Evolutionary conservation across 2,888 invertebrate genomes (phyloP), one percentile per base, ranked within the genome.

Genomic region (Pachliopta kotzebuea): DNA sequence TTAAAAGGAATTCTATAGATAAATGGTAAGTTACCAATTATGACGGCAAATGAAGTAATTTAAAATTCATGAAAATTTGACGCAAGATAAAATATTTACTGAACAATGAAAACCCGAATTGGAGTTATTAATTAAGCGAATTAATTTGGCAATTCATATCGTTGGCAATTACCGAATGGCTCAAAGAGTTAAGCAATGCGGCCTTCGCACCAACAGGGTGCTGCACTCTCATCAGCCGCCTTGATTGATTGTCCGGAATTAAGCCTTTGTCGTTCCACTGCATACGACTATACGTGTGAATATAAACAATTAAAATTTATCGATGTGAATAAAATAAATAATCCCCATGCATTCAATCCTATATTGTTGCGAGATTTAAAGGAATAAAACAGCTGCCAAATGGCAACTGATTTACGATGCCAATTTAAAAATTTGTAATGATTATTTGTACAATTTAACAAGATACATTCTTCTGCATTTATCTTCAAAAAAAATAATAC

Each of bases 191-290:
- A 77, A 79, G 78, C 77, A 79, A 76, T 77, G 76, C 73, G 75
- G 75, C 78, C 75, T 80, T 77, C 74, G 77, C 76, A 54, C 54
- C 77, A 81, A 76, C 79, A 75, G 77, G 76, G 75, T 77, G 78
- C 79, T 77, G 78, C 79, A 77, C 81, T 80, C 82, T 84, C 83
- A 84, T 84, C 82, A 81, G 80, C 75, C 77, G 80, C 79, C 81
- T 83, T 85, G 88, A 88, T 86, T 85, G 85, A 88, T 86, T 86
- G 83, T 82, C 82, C 80, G 85, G 85, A 85, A 85, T 82, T 85
- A 87, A 88, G 79, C 81, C 82, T 71, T 75, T 72, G 76, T 76
- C 76, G 76, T 71, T 72, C 69, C 73, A 65, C 70, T 45, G 42
- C 26, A 53, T n/a, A 45, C 37, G 62, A 42, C 73, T 70, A 69